phyloP scores from a whole-genome alignment of 2,113 vertebrate genomes.

The Galeopterus variegatus region DNA sequence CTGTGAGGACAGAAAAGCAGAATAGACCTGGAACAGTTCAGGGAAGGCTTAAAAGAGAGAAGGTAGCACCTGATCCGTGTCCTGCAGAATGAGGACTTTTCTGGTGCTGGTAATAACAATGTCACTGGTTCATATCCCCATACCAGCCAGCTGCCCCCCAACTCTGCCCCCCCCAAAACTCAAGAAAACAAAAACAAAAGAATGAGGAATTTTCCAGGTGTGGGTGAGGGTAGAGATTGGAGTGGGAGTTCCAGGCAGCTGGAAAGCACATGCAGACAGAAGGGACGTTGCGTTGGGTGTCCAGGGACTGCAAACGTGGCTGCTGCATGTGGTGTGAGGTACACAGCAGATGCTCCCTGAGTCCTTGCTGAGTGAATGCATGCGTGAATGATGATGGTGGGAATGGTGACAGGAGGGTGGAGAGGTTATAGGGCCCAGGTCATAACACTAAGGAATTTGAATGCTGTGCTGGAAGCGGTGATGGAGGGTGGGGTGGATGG shows the following conservation, averaged over 20 bases:
- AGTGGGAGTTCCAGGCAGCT: background rate
- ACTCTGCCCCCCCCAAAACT: too few species aligned
- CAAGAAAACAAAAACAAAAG: too few species aligned
- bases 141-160: too few species aligned
- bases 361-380: background rate
- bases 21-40: background rate
- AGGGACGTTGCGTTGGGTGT: accelerated
- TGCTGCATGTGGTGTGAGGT: background rate
- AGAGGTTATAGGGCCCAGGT: background rate
- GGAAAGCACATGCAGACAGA: background rate
- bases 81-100: background rate
- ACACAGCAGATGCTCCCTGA: background rate
- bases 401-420: background rate
- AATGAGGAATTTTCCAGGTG: background rate
- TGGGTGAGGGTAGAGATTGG: background rate
- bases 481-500: background rate
- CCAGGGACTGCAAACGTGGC: background rate
- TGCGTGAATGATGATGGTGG: background rate
- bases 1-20: background rate
- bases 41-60: background rate
- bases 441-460: background rate
- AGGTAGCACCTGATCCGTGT: background rate
- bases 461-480: background rate
- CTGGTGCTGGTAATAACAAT: too few species aligned
- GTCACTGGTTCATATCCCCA: too few species aligned